These are phyloP conservation scores for Ctenomys sociabilis DNA, from an alignment of 2,113 vertebrate genomes.

Conservation along the genomic window DNA sequence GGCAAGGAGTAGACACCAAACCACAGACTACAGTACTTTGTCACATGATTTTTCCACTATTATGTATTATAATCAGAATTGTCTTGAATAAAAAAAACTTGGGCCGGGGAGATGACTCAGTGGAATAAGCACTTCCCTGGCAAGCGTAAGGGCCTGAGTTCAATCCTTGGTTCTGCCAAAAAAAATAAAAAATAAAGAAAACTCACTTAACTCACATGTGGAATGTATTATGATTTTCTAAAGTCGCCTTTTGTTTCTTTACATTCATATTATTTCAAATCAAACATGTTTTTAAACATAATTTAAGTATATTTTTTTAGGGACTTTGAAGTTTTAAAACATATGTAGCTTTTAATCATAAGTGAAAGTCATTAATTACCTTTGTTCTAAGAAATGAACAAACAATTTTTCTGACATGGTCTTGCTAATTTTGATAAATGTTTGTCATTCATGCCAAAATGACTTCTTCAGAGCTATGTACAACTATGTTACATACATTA, in stretches of 20 bases:
- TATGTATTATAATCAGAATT: conserved; percentile 62
- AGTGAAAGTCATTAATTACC: neutral
- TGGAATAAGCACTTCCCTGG: no score
- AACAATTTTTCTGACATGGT: conserved; percentile 1
- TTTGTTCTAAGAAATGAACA: conserved; percentile 3
- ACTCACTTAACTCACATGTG: neutral
- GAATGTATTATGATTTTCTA: conserved; percentile 68
- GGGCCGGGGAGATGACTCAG: no score
- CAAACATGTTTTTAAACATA: neutral
- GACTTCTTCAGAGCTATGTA: neutral
- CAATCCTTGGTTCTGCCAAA: no score
- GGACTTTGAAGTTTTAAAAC: neutral
- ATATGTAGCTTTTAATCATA: neutral
- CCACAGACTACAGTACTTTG: neutral
- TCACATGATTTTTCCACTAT: conserved; percentile 1
- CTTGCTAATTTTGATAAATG: conserved; percentile 2
- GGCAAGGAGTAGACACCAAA: neutral
- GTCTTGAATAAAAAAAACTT: conserved; percentile 77
- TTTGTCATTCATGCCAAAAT: conserved; percentile 52
- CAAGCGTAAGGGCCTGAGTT: no score
- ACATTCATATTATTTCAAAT: neutral
- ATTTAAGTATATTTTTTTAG: neutral
- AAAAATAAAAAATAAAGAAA: no score
- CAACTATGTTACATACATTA: neutral
- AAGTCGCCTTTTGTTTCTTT: conserved; percentile 22